phyloP scores from a whole-genome alignment of 2,113 vertebrate species.

The Tapirus terrestris region DNA sequence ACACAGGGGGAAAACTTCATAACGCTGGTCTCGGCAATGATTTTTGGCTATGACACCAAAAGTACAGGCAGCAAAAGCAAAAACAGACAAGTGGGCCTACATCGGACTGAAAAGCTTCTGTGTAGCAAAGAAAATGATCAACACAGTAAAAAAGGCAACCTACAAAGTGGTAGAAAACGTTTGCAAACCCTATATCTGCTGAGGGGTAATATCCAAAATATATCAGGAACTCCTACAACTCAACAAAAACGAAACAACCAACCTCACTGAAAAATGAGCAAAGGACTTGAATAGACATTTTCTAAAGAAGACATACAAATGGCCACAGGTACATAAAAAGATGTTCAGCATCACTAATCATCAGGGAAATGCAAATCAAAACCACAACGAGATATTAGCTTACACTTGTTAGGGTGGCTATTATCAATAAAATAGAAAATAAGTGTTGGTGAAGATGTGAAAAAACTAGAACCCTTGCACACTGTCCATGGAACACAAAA shows the following conservation, averaged over 20 bases:
- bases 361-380: neutral
- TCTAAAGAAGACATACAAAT: neutral
- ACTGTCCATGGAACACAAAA: neutral
- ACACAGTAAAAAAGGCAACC: neutral
- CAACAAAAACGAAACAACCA: neutral
- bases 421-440: neutral
- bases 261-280: neutral
- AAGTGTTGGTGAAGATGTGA: neutral
- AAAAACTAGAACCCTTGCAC: neutral
- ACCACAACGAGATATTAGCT: neutral
- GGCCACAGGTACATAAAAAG: neutral
- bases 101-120: neutral
- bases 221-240: neutral
- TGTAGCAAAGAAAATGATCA: neutral
- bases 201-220: neutral
- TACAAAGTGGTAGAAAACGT: neutral
- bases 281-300: neutral
- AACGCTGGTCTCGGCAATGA: neutral
- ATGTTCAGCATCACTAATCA: neutral
- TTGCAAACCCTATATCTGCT: neutral
- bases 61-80: neutral
- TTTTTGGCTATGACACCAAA: neutral
- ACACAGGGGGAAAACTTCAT: neutral
- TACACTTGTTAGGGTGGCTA: neutral
- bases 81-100: neutral